A percentile compares a stretch with the other conserved stretches of the same genome.
Evolutionary conservation across 1,140 invertebrate species (phyloP).

Genomic region (Sinonovacula constricta): DNA sequence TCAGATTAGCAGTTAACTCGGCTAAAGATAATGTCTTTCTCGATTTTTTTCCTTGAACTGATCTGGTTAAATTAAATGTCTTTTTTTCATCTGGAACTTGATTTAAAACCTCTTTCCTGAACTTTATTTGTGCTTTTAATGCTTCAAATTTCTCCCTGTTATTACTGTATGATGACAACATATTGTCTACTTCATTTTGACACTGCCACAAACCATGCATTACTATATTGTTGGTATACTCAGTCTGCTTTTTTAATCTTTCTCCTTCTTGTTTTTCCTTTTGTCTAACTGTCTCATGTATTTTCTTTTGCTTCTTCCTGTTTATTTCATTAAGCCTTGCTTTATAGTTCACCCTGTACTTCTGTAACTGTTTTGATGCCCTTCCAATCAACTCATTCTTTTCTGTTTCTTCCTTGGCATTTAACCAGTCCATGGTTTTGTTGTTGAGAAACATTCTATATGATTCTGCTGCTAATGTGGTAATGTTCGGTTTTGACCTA

Average conservation of each 20-base stretch:
- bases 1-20: slow-evolving; percentile 7
- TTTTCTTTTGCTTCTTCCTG: background rate
- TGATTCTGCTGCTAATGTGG: slow-evolving; percentile 34
- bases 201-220: slow-evolving; percentile 26
- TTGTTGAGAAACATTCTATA: slow-evolving; percentile 42
- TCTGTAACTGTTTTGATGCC: slow-evolving; percentile 17
- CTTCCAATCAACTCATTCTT: slow-evolving; percentile 1
- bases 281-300: slow-evolving; percentile 8
- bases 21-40: background rate
- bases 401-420: slow-evolving; percentile 30
- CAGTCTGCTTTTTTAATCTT: slow-evolving; percentile 15
- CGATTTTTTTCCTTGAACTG: slow-evolving; percentile 11
- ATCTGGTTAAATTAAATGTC: slow-evolving; percentile 9
- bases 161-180: background rate
- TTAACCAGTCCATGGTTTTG: slow-evolving; percentile 25
- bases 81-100: slow-evolving; percentile 6
- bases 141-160: background rate
- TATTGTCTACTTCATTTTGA: slow-evolving; percentile 13
- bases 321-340: background rate
- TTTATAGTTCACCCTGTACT: background rate
- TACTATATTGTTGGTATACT: slow-evolving; percentile 23
- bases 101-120: background rate
- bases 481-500: slow-evolving; percentile 31
- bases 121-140: slow-evolving; percentile 1
- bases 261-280: background rate